Base-by-base conservation (phyloP, 2,797 vertebrate genomes). In the Macrochelys suwanniensis region DNA sequence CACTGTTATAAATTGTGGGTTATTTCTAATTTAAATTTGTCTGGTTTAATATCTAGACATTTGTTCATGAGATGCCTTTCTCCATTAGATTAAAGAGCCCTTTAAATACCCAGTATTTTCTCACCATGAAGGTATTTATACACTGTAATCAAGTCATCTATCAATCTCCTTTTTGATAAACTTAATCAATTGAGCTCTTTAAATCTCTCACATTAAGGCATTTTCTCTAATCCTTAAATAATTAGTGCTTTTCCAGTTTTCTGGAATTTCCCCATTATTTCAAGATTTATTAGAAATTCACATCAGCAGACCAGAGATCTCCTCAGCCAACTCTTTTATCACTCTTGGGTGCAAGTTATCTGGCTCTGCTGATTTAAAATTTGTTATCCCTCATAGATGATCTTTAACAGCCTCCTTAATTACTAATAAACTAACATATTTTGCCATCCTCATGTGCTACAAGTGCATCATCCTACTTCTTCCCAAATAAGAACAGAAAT, bases 41-140 rank as follows among this genome's bases (percentile, higher is more conserved):
- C 42, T 47, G 11, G 42, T 3, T 74, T 23, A 74, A 45, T 23
- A 15, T 76, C 21, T 13, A 12, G 71, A 45, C 23, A 45, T 42
- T 45, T 74, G 71, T 42, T 74, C 71, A 42, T 45, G 42, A 42
- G 21, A 45, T 74, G 71, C 21, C 65, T 37, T 71, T 37, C 65
- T 71, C n/a, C n/a, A 68, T 16, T 68, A n/a, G 61, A 65, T 16
- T 53, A 21, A 8, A 53, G 19, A 26, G 25, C 25, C 37, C 37
- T 42, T 71, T 71, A 19, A 71, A 42, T 42, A 71, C 23, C 1
- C 37, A 23, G 21, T 71, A 42, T 42, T 71, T 95, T 96, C 93
- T 97, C 93, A 89, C 92, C 89, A 89, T 49, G 88, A 95, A 87
- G 59, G 78, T 83, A 95, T 94, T 97, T 94, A 91, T 68, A 80